Base-by-base conservation (phyloP, 2,797 vertebrate species). In the Gadopsis bispinosus region DNA sequence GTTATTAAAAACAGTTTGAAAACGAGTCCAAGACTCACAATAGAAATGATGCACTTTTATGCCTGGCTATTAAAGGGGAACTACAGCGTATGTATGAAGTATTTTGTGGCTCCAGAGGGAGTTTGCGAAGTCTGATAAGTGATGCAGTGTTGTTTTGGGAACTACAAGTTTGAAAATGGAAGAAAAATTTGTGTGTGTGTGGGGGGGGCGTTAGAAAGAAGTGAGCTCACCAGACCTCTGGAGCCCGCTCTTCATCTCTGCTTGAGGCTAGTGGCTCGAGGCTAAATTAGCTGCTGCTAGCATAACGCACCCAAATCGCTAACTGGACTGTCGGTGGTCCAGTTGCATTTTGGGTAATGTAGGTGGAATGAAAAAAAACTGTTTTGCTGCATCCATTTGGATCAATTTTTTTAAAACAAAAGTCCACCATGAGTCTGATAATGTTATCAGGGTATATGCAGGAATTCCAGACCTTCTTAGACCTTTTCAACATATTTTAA, bases 141-240 rank as follows among this genome's bases (percentile, higher is more conserved):
- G 10, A 13, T 31, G 10, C 6, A 43, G 48, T 13, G 0, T 47
- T 9, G 0, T 7, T 19, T 48, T 7, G 7, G 47, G 1, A 20
- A 50, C 48, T 10, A 17, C 4, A 45, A 56, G 68, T 70, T 48
- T 17, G 41, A 35, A 43, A 58, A 45, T 58, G 0, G 26, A 26
- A 26, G 26, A 17, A 17, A 17, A 45, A 45, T 7, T 7, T 45
- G 1, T 6, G 43, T 7, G 17, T 45, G 1, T 6, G 43, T 26
- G 43, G 13, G 43, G 43, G 33, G 7, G 33, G 5, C 16, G 43
- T 45, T 45, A 41, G 39, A 41, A 41, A 41, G 39, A 41, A 39
- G 39, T 41, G 12, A 45, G 43, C 14, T 45, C 11, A 45, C 43
- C 14, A 16, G 43, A 7, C 43, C 43, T 17, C 16, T 47, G 43